A percentile compares a stretch with the other conserved stretches of the same genome.
phyloP scores from a whole-genome alignment of 2,797 vertebrate genomes.

The Ibycter americanus region DNA sequence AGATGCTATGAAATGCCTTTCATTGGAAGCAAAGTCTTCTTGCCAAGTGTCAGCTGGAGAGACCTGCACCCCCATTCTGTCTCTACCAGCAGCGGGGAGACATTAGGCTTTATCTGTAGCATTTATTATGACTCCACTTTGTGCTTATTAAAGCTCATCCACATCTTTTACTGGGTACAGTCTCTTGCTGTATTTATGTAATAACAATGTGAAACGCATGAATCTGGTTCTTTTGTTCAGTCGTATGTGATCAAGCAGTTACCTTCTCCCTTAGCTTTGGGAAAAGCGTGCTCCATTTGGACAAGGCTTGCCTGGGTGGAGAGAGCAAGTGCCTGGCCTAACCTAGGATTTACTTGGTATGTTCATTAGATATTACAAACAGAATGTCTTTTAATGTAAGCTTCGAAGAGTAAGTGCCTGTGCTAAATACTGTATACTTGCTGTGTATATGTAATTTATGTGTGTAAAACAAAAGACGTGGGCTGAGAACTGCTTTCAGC shows the following conservation, averaged over 20 bases:
- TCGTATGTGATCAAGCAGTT: not conserved
- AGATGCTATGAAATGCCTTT: not conserved
- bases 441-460: not conserved
- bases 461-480: not conserved
- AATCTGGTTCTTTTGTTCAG: not conserved
- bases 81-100: not conserved
- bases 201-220: not conserved
- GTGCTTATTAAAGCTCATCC: not conserved
- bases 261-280: not conserved
- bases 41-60: not conserved
- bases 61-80: not conserved
- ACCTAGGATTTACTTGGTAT: not conserved
- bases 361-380: not conserved
- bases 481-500: not conserved
- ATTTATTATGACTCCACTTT: not conserved
- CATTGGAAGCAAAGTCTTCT: not conserved
- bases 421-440: not conserved
- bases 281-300: not conserved
- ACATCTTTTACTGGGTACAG: not conserved
- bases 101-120: not conserved
- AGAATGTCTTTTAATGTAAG: not conserved
- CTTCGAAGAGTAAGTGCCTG: not conserved
- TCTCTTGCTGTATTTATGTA: not conserved
- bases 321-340: not conserved
- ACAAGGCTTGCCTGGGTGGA: not conserved